Conservation (phyloP, 1,140 invertebrate genomes). For the Lepidurus arcticus region DNA sequence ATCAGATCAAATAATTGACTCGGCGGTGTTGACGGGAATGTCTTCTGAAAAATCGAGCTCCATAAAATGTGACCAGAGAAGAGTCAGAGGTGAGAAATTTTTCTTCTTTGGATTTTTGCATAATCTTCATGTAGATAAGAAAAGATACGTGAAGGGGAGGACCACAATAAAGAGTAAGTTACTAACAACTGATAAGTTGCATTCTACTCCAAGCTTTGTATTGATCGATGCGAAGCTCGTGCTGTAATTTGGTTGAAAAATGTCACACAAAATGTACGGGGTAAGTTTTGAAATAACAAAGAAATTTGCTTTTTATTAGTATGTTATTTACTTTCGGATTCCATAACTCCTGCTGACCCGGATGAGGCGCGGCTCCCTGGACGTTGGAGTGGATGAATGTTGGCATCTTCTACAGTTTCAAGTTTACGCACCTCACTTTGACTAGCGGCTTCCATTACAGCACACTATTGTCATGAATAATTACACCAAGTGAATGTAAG, state of each 20-base stretch:
- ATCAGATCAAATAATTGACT: neutral
- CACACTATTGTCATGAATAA: constrained; percentile 2
- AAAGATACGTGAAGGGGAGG: constrained; percentile 13
- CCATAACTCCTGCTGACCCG: constrained; percentile 20
- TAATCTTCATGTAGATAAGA: constrained; percentile 2
- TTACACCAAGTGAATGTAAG: neutral
- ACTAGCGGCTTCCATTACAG: neutral
- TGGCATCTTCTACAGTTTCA: neutral
- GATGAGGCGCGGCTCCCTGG: neutral
- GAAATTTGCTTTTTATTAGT: neutral
- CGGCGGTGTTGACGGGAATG: neutral
- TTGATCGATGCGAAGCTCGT: neutral
- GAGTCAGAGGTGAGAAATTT: neutral
- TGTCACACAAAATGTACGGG: too few relatives aligned
- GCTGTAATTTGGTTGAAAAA: too few relatives aligned
- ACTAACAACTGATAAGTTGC: too few relatives aligned
- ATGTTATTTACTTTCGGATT: neutral
- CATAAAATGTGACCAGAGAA: neutral
- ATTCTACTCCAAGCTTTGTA: neutral
- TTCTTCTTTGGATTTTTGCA: neutral
- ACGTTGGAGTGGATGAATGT: neutral
- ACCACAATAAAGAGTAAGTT: neutral
- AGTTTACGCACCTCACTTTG: neutral
- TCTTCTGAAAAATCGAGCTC: neutral
- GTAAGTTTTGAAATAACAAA: too few relatives aligned